phyloP scores from a whole-genome alignment of 2,797 vertebrate species.

The Crax fasciolata region DNA sequence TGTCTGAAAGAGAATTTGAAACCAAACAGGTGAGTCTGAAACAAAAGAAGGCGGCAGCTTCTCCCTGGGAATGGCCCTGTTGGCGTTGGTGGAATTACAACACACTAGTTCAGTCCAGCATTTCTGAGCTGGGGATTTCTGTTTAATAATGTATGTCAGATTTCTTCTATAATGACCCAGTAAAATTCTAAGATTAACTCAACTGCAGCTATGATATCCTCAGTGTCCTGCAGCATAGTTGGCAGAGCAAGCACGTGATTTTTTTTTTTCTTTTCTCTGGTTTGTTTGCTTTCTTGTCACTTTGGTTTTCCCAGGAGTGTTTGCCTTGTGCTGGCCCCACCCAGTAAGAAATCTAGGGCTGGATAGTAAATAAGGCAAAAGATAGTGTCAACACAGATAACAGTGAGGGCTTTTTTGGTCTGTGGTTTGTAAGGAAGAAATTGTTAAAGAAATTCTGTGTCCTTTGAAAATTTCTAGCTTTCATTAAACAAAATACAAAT shows the following conservation, averaged over 20 bases:
- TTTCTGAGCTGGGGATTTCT: neutral
- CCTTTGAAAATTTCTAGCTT: neutral
- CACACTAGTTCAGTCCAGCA: neutral
- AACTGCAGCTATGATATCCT: neutral
- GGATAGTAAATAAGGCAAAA: neutral
- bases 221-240: neutral
- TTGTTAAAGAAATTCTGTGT: neutral
- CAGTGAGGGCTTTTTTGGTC: neutral
- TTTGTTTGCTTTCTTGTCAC: neutral
- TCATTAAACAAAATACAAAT: neutral
- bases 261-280: neutral
- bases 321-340: neutral
- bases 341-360: neutral
- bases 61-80: neutral
- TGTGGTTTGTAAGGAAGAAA: neutral
- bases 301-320: neutral
- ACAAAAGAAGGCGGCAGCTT: neutral
- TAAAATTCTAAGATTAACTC: neutral
- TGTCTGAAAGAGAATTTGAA: neutral
- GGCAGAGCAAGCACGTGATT: neutral
- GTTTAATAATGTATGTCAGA: neutral
- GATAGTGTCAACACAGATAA: neutral
- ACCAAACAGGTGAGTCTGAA: neutral
- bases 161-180: neutral
- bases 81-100: neutral